Percentiles rank a stretch among this genome's conserved stretches.
Conservation (phyloP, 2,888 invertebrate genomes). For the Eubasilissa splendida region DNA sequence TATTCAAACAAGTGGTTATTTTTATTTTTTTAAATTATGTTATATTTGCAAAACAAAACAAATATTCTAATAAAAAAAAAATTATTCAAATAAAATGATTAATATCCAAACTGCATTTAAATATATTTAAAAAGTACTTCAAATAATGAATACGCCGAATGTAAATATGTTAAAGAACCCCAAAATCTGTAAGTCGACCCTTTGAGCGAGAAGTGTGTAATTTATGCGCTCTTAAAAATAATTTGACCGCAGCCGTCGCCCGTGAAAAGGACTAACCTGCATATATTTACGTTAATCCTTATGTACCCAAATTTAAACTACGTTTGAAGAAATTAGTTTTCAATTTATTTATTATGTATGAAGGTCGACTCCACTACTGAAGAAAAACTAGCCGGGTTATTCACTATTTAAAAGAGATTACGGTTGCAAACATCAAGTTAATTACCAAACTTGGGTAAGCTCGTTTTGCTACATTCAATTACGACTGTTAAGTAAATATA, state of each 20-base stretch:
- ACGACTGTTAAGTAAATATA: too few species aligned
- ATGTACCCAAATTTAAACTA: conserved; percentile 46
- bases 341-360: conserved; percentile 29
- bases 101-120: too few species aligned
- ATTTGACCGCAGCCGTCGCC: neutral
- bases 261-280: neutral
- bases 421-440: too few species aligned
- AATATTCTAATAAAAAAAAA: too few species aligned
- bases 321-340: conserved; percentile 48
- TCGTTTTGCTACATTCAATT: too few species aligned
- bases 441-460: too few species aligned
- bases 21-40: too few species aligned
- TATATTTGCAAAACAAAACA: too few species aligned
- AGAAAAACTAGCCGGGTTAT: neutral
- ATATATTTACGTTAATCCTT: conserved; percentile 46
- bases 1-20: too few species aligned
- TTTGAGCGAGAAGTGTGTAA: conserved; percentile 7
- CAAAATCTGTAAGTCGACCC: neutral
- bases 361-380: conserved; percentile 5
- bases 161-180: too few species aligned
- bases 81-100: too few species aligned
- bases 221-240: conserved; percentile 19
- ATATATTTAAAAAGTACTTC: neutral
- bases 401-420: too few species aligned
- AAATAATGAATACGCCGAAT: neutral